phyloP scores from a whole-genome alignment of 2,888 invertebrate genomes.

The Digitonthophagus gazella region DNA sequence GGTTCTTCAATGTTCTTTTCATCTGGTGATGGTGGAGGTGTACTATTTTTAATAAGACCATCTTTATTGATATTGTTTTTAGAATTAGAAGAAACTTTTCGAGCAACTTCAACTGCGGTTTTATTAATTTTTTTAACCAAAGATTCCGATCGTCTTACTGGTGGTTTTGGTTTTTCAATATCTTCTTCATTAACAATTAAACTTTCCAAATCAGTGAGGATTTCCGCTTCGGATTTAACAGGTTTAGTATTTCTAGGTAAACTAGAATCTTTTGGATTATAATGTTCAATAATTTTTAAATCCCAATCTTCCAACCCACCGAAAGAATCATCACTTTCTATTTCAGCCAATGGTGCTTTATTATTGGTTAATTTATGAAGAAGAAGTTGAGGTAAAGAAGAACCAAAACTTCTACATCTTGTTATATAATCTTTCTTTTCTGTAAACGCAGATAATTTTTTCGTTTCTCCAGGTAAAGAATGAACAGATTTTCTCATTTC shows the following conservation, averaged over 20 bases:
- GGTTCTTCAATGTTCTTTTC: slow-evolving; percentile 24
- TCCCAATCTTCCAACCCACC: slow-evolving; percentile 55
- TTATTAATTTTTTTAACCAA: slow-evolving; percentile 42
- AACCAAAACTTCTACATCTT: slow-evolving; percentile 53
- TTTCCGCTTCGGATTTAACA: slow-evolving; percentile 35
- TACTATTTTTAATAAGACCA: slow-evolving; percentile 30
- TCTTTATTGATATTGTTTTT: slow-evolving; percentile 21
- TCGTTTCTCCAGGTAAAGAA: slow-evolving; percentile 41
- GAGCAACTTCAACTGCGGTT: slow-evolving; percentile 35
- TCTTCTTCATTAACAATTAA: slow-evolving; percentile 43
- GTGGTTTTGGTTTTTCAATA: slow-evolving; percentile 40
- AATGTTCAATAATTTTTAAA: slow-evolving; percentile 52
- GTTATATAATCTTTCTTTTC: slow-evolving; percentile 46
- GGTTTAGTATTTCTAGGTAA: slow-evolving; percentile 43
- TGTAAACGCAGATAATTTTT: slow-evolving; percentile 24
- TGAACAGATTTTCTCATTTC: slow-evolving; percentile 40
- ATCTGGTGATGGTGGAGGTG: slow-evolving; percentile 42
- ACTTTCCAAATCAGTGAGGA: slow-evolving; percentile 44
- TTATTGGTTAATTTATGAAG: slow-evolving; percentile 46
- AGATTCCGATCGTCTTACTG: slow-evolving; percentile 43
- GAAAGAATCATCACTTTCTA: slow-evolving; percentile 53
- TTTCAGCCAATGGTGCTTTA: slow-evolving; percentile 44
- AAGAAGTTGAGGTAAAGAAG: slow-evolving; percentile 50
- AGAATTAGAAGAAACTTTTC: slow-evolving; percentile 25
- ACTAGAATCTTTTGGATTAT: slow-evolving; percentile 50